A percentile compares a stretch with the other conserved stretches of the same genome.
Conservation (phyloP, 2,797 vertebrate genomes). For the Gouania willdenowi region DNA sequence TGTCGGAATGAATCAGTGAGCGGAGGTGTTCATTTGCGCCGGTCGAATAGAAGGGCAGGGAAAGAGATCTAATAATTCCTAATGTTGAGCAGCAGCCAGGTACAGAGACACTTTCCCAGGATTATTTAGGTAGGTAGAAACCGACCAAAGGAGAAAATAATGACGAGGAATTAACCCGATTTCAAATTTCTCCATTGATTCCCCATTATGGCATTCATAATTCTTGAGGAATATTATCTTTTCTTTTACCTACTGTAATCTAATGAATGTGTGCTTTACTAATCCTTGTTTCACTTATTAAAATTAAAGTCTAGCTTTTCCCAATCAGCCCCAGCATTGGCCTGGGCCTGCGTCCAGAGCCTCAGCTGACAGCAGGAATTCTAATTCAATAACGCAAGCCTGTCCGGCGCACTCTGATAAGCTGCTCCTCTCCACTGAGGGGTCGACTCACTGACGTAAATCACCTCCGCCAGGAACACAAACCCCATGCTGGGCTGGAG, state of each 20-base stretch:
- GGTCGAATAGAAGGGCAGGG: constrained; percentile 45
- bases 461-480: constrained; percentile 23
- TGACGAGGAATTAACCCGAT: too few species aligned
- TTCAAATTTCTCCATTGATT: too few species aligned
- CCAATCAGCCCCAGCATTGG: constrained; percentile 45
- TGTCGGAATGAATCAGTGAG: constrained; percentile 47
- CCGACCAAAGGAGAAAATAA: constrained; percentile 38
- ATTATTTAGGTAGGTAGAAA: constrained; percentile 44
- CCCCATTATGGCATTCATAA: too few species aligned
- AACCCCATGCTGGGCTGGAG: constrained; percentile 32
- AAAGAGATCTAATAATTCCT: constrained; percentile 58
- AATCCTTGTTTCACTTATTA: constrained; percentile 24
- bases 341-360: constrained; percentile 35
- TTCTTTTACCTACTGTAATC: too few species aligned
- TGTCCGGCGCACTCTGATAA: constrained; percentile 52
- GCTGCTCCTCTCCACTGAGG: constrained; percentile 40
- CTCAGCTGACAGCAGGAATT: constrained; percentile 59
- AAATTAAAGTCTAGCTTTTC: constrained; percentile 31
- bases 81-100: constrained; percentile 62
- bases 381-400: constrained; percentile 55
- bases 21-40: constrained; percentile 28
- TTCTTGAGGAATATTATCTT: too few species aligned
- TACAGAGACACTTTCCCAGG: constrained; percentile 61
- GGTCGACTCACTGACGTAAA: constrained; percentile 39
- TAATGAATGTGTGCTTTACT: too few species aligned